Evolutionary conservation across 1,140 invertebrate genomes (phyloP).

Genomic region (Coboldia fuscipes): DNA sequence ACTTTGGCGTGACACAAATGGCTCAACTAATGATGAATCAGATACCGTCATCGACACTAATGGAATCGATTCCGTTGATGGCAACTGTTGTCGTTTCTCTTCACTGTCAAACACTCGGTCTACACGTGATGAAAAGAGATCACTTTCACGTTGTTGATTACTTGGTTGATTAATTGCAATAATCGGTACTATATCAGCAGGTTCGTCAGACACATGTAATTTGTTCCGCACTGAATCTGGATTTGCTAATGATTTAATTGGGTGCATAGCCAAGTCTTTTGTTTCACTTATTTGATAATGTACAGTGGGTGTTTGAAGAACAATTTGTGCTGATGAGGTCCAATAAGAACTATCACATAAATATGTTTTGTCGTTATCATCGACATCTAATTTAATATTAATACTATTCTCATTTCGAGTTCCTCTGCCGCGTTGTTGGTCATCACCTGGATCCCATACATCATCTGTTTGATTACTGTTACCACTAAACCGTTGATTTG

Average conservation of each 20-base stretch:
- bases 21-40: constrained; percentile 9
- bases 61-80: constrained; percentile 6
- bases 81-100: constrained; percentile 32
- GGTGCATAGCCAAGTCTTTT: no score
- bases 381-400: no score
- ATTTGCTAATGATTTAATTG: no score
- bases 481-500: constrained; percentile 14
- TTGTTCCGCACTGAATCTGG: neutral
- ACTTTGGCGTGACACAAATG: constrained; percentile 39
- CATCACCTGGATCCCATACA: constrained; percentile 37
- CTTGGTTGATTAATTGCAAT: neutral
- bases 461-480: neutral
- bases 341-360: constrained; percentile 23
- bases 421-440: constrained; percentile 9
- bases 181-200: constrained; percentile 7
- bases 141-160: constrained; percentile 21
- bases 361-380: constrained; percentile 2
- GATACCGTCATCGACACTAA: constrained; percentile 4
- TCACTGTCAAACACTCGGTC: constrained; percentile 52
- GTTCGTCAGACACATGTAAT: neutral
- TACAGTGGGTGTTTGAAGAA: constrained; percentile 14
- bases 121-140: constrained; percentile 46
- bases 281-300: constrained; percentile 1
- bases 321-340: constrained; percentile 24
- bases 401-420: no score